Evolutionary conservation across 1,140 invertebrate species (phyloP).

Genomic region (Drosophila navojoa): DNA sequence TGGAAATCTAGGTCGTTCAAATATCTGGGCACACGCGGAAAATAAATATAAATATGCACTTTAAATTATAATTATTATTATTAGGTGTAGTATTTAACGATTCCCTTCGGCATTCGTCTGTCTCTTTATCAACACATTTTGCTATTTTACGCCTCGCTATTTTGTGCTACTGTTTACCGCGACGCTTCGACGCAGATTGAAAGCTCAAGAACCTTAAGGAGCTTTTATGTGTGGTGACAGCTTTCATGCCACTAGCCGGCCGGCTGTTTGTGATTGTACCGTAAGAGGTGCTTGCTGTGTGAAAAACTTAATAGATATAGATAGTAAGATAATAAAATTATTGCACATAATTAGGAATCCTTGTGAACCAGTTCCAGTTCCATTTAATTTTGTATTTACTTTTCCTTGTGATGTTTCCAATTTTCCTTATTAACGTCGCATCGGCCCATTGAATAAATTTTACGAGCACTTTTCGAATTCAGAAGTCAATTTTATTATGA

Average conservation of each 20-base stretch:
- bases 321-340: neutral
- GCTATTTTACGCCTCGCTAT: conserved; percentile 4
- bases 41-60: conserved; percentile 16
- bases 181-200: conserved; percentile 51
- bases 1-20: neutral
- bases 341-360: neutral
- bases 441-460: no score
- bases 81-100: conserved; percentile 4
- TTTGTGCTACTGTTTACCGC: conserved; percentile 41
- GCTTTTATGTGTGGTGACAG: conserved; percentile 45
- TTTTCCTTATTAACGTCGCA: neutral
- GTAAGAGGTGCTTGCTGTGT: neutral
- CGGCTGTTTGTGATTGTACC: conserved; percentile 36
- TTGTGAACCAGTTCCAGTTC: no score
- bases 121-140: conserved; percentile 34
- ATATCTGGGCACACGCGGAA: conserved; percentile 35
- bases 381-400: no score
- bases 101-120: conserved; percentile 7
- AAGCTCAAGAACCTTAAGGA: conserved; percentile 9
- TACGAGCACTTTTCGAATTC: neutral
- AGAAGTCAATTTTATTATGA: conserved; percentile 17
- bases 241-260: conserved; percentile 23
- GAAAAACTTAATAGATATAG: no score
- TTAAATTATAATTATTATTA: conserved; percentile 13
- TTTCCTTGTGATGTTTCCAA: no score